Evolutionary conservation across 2,888 invertebrate genomes (phyloP), one percentile per base, ranked within the genome.

Genomic region (Tenthredo amoena): DNA sequence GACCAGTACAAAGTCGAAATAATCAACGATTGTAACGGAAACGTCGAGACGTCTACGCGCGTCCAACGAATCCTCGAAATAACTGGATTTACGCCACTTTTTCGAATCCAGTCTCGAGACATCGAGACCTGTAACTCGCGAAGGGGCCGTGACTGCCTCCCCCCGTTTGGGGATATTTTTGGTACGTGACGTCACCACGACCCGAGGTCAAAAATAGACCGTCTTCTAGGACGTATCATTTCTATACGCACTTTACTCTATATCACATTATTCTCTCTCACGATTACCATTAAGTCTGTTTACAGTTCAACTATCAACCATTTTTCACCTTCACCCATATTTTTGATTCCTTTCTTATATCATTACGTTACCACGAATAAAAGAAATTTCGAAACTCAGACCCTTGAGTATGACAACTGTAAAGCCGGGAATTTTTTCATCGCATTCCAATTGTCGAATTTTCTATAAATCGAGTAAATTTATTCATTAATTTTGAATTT

Each of bases 101-200:
- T 83, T 83, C 82, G 83, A 83, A 83, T 83, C 83, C 83, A 83
- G 83, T 83, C 81, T 58, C 83, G 83, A 83, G 83, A 83, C 83
- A 90, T 91, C 88, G 89, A 90, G 90, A 91, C 90, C 91, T 91
- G 92, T 90, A 90, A 89, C 88, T 87, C 87, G 87, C 88, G 87
- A 84, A 86, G 83, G 87, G 86, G 87, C 86, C 87, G 87, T 88
- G 87, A 89, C 89, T 89, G 88, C 90, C 88, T 89, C 90, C 89
- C 90, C 90, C 90, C 89, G 89, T 90, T 90, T 91, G 88, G 88
- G 86, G 91, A 90, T 93, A 93, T 93, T 93, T 93, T 92, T 87
- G 93, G 90, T 89, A 86, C 86, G 89, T 91, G 92, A 93, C 93
- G 93, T 93, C 93, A 93, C 55, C 89, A 85, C 88, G 88, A 88